These are phyloP conservation scores for Patiria miniata DNA, from an alignment of 35 echinoderm and acorn worm species.

Conservation along the genomic window DNA sequence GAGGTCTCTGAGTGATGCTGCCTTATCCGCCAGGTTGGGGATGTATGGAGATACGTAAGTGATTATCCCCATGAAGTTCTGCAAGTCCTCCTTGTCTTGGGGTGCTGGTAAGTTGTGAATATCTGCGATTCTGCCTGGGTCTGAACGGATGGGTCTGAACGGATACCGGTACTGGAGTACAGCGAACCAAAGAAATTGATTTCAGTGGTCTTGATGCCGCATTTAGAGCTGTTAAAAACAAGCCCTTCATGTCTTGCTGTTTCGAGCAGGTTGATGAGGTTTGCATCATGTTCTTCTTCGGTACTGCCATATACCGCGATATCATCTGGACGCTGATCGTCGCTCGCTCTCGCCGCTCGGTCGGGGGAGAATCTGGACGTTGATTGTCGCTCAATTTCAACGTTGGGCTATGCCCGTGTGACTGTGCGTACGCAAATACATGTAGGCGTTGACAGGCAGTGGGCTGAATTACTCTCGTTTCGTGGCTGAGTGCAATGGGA, in stretches of 20 bases:
- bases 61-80: conserved; percentile 56
- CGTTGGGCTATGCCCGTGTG: no score
- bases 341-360: no score
- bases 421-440: no score
- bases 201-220: conserved; percentile 1
- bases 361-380: no score
- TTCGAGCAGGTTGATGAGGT: conserved; percentile 32
- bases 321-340: no score
- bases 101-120: conserved; percentile 29
- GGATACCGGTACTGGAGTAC: conserved; percentile 1
- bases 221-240: conserved; percentile 38
- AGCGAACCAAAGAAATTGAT: conserved; percentile 36
- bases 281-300: conserved; percentile 47
- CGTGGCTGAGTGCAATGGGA: no score
- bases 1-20: conserved; percentile 7
- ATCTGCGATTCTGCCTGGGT: conserved; percentile 34
- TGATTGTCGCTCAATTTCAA: no score
- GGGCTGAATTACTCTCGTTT: no score
- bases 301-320: conserved; percentile 45
- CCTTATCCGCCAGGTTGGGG: conserved; percentile 33
- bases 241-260: conserved; percentile 35
- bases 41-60: conserved; percentile 50
- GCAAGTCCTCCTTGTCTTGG: conserved; percentile 54
- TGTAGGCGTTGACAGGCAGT: no score
- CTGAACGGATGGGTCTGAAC: no score